phyloP scores from a whole-genome alignment of 2,888 invertebrate species.

The Harpagoxenus sublaevis region DNA sequence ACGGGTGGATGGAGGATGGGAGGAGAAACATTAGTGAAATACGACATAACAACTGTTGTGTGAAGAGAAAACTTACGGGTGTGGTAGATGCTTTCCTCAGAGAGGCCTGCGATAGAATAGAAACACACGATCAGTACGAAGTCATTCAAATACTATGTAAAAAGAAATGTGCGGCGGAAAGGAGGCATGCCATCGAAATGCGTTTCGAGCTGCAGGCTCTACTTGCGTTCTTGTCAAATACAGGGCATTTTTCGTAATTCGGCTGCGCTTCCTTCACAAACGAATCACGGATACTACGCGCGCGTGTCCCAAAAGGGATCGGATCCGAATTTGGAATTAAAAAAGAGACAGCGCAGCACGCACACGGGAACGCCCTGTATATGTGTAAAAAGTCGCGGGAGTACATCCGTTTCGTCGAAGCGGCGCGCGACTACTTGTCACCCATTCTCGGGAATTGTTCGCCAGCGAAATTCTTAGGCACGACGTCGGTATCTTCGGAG shows the following conservation, averaged over 20 bases:
- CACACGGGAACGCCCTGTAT: conserved; percentile 23
- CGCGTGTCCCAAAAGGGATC: background rate
- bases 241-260: conserved; percentile 22
- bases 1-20: background rate
- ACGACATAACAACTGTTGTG: conserved; percentile 54
- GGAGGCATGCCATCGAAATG: conserved; percentile 60
- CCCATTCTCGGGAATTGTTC: conserved; percentile 76
- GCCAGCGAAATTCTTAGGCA: conserved; percentile 70
- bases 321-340: background rate
- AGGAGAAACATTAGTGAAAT: conserved; percentile 33
- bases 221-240: conserved; percentile 36
- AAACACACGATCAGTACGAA: conserved; percentile 73
- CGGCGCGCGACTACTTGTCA: conserved; percentile 65
- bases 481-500: conserved; percentile 75
- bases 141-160: conserved; percentile 61
- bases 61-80: conserved; percentile 88
- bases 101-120: conserved; percentile 87
- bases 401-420: conserved; percentile 42
- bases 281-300: background rate
- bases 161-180: conserved; percentile 56
- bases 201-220: conserved; percentile 61
- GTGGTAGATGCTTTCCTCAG: conserved; percentile 89
- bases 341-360: background rate
- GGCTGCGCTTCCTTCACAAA: background rate
- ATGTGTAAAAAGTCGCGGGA: background rate